Evolutionary conservation across 1,140 invertebrate species (phyloP).

Genomic region (Gryllus bimaculatus): DNA sequence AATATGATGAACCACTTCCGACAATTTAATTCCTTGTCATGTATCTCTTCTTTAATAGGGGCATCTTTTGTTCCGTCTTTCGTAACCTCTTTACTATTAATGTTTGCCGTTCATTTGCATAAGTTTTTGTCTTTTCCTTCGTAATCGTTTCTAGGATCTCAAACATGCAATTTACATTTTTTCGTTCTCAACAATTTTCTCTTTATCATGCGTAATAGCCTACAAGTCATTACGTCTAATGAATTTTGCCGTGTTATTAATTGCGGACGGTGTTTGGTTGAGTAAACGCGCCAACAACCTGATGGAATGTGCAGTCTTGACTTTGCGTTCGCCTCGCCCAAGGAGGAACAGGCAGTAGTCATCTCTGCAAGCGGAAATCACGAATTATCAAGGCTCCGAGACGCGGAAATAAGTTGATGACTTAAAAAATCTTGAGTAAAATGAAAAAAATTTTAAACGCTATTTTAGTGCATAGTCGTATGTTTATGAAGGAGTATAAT

Average conservation of each 20-base stretch:
- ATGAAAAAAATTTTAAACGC: no score
- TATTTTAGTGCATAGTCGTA: no score
- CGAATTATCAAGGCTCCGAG: background rate
- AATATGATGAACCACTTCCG: background rate
- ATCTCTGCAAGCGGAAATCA: no score
- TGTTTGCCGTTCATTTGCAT: background rate
- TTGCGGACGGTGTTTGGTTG: background rate
- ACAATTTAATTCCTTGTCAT: constrained; percentile 1
- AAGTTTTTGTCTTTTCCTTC: background rate
- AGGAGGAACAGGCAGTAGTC: background rate
- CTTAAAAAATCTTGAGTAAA: no score
- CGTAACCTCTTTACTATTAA: background rate
- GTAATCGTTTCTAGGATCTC: background rate
- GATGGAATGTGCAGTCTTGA: background rate
- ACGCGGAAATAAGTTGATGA: background rate
- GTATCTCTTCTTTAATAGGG: background rate
- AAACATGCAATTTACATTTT: constrained; percentile 6
- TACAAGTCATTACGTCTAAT: background rate
- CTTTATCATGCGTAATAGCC: background rate
- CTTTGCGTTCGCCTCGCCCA: background rate
- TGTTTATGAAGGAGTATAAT: no score
- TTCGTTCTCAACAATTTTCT: constrained; percentile 1
- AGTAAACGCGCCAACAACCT: background rate
- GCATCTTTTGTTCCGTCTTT: background rate
- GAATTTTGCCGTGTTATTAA: background rate